Evolutionary conservation across 2,113 vertebrate genomes (phyloP), one percentile per base, ranked within the genome.

Genomic region (Sapajus apella): DNA sequence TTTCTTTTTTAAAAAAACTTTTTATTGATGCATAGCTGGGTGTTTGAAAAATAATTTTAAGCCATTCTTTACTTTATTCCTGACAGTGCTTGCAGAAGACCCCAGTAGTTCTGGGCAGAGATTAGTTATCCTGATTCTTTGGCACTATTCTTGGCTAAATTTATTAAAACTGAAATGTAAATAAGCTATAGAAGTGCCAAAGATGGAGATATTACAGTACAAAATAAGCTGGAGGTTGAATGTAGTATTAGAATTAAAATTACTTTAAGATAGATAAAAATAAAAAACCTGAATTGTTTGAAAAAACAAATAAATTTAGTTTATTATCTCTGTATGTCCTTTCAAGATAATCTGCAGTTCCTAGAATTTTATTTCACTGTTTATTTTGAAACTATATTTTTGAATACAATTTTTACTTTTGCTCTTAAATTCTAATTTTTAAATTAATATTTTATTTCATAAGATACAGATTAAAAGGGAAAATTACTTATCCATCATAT

Each of bases 101-200:
- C 23, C 35, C 11, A 18, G 0, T 70, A 68, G 30, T 73, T 94
- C 94, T 64, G 14, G n/a, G n/a, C 32, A 18, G 32, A 68, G 47
- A 90, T 89, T 85, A 94, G 56, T 75, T 68, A 76, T 92, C 90
- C 25, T 82, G 77, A 80, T 90, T 94, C 17, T 72, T 90, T 92
- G 56, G 45, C 27, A 73, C 16, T 79, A 18, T 20, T 87, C 21
- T 17, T 64, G 14, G 43, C 47, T 86, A 95, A 89, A 80, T 81
- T 75, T 77, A 61, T 76, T 92, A 73, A 70, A 76, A 76, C 6
- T n/a, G n/a, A 70, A 82, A 58, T 90, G 68, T 87, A 92, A 96
- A 30, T 91, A 96, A 85, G 40, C 77, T 61, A 68, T 91, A 81
- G 17, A 68, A 95, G 25, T 79, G 47, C 90, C 77, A 70, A 68